Evolutionary conservation across 2,888 invertebrate genomes (phyloP).

Genomic region (Ophion slaviceki): DNA sequence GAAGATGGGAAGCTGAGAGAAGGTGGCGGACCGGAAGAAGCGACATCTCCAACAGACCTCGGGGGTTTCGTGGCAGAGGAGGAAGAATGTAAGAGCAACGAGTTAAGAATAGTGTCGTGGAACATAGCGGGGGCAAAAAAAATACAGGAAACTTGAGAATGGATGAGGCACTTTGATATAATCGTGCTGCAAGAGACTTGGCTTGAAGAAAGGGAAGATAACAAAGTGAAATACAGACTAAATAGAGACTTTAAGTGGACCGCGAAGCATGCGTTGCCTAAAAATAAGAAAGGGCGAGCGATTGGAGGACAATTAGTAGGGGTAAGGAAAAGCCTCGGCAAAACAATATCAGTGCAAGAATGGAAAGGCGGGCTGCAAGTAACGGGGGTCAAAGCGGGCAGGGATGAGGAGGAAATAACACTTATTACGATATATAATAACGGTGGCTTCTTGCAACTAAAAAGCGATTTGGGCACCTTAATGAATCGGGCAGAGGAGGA

Average conservation of each 20-base stretch:
- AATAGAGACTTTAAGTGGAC: background rate
- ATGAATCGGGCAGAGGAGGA: background rate
- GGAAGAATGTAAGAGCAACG: too few relatives aligned
- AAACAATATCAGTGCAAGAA: background rate
- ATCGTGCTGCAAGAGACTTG: too few relatives aligned
- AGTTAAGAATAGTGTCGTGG: too few relatives aligned
- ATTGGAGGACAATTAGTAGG: background rate
- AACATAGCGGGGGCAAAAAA: too few relatives aligned
- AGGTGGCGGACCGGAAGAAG: too few relatives aligned
- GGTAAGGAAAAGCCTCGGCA: background rate
- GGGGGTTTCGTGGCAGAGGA: too few relatives aligned
- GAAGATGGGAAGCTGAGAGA: too few relatives aligned
- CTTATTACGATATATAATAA: background rate
- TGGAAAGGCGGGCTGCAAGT: background rate
- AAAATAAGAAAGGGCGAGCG: background rate
- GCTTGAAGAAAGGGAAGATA: too few relatives aligned
- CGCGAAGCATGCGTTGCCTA: background rate
- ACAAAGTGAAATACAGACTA: too few relatives aligned
- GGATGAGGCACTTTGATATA: too few relatives aligned
- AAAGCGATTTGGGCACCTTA: background rate
- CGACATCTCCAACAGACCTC: too few relatives aligned
- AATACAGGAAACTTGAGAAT: too few relatives aligned
- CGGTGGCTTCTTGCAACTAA: background rate
- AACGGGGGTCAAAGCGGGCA: background rate
- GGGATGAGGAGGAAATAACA: background rate